Evolutionary conservation across 2,797 vertebrate species (phyloP), one percentile per base, ranked within the genome.

Genomic region (Muraenolepis orangiensis): DNA sequence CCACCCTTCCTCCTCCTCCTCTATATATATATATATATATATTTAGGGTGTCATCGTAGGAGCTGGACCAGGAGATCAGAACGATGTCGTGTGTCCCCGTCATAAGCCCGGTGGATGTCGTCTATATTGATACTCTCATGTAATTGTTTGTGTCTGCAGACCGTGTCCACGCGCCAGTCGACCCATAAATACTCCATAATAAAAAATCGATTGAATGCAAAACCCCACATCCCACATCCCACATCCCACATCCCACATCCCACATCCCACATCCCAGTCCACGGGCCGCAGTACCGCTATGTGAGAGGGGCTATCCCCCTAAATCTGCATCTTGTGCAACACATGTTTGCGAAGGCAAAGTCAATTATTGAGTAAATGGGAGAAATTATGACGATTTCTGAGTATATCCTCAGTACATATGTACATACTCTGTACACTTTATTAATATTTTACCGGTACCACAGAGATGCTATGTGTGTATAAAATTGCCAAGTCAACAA

Each of bases 41-140:
- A 77, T 82, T 80, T 57, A 76, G 84, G 81, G 80, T 80, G 76
- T 82, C 82, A 72, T 77, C 16, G 74, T 75, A 75, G 75, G 74
- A 75, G 77, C 78, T 75, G 79, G 78, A 83, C 86, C 80, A 74
- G 78, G 66, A 82, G 85, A 86, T 81, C 82, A 16, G 28, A 82
- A 84, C 18, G 85, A 80, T 79, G 74, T 84, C 67, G 57, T 84
- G 84, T 87, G 90, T 87, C 85, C 71, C 77, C 82, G 78, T 84
- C 80, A 80, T 80, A 77, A 88, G 87, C 90, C 89, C 82, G 72
- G 67, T 88, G 87, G 82, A 77, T 87, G 83, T 85, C 84, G 88
- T 91, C 78, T 90, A 91, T 91, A 91, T 91, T 91, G 87, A 91
- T 91, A 81, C 74, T 73, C 83, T 87, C 87, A 88, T 88, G 90